Conservation (phyloP, 2,113 vertebrate genomes). For the Agapornis roseicollis region DNA sequence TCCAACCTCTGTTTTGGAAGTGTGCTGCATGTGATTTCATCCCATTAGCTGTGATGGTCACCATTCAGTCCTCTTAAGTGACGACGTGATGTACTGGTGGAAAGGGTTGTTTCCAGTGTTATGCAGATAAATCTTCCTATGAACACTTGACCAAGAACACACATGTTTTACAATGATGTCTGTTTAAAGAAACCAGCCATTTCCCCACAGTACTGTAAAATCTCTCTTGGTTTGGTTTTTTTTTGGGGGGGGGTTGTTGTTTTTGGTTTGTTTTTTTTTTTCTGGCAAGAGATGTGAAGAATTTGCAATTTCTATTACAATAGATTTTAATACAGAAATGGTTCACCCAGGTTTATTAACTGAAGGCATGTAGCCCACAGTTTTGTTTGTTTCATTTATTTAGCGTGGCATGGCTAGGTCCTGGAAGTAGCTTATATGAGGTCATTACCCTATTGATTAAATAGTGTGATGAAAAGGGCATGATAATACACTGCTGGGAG, state of each 20-base stretch:
- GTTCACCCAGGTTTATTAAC: conserved; percentile 24
- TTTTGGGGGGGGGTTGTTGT: no score
- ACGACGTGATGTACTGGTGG: conserved; percentile 36
- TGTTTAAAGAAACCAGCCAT: conserved; percentile 32
- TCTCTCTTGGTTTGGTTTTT: no score
- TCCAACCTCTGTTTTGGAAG: conserved; percentile 13
- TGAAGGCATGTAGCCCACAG: background rate
- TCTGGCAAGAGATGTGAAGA: conserved; percentile 37
- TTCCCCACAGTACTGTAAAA: background rate
- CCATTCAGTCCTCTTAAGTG: conserved; percentile 39
- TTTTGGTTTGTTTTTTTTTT: no score
- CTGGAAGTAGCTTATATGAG: conserved; percentile 57
- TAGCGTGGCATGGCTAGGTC: conserved; percentile 59
- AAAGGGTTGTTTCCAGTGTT: conserved; percentile 44
- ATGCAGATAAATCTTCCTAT: conserved; percentile 52
- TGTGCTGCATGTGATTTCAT: conserved; percentile 36
- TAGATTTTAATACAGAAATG: conserved; percentile 37
- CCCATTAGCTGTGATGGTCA: conserved; percentile 48
- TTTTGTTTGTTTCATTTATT: conserved; percentile 70
- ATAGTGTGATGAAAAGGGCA: conserved; percentile 77
- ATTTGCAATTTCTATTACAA: conserved; percentile 12
- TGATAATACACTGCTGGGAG: conserved; percentile 72
- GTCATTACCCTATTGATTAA: conserved; percentile 79
- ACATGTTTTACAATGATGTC: conserved; percentile 39
- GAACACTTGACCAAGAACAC: conserved; percentile 40